Conservation (phyloP, 2,113 vertebrate species). For the Rhadina sibilatrix region DNA sequence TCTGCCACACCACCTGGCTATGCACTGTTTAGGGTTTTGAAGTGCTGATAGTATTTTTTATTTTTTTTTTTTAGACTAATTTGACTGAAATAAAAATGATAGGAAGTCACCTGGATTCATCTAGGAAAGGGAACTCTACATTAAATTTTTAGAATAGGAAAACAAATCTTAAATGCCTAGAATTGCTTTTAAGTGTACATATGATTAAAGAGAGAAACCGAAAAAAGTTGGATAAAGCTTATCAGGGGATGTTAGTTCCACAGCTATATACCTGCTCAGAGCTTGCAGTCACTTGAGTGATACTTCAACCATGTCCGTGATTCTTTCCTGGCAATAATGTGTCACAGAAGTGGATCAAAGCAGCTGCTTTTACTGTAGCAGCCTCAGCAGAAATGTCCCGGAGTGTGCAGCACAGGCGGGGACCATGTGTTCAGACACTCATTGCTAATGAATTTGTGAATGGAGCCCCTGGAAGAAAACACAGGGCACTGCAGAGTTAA, state of each 20-base stretch:
- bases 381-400: not conserved
- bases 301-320: not conserved
- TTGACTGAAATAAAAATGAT: not conserved
- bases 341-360: not conserved
- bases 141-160: not conserved
- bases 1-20: not conserved
- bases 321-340: not conserved
- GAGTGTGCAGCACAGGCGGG: not conserved
- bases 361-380: not conserved
- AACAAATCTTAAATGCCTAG: not conserved
- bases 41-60: not conserved
- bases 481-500: not conserved
- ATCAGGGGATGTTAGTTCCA: not conserved
- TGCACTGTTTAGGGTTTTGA: not conserved
- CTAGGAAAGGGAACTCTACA: not conserved
- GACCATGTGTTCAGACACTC: not conserved
- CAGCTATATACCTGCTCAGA: not conserved
- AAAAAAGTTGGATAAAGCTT: not conserved
- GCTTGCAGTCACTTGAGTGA: not conserved
- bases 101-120: not conserved
- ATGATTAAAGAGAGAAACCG: not conserved
- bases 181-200: not conserved
- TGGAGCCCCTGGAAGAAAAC: not conserved
- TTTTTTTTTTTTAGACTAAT: not conserved
- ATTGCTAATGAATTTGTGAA: not conserved